These are phyloP conservation scores for Pogoniulus pusillus DNA, from an alignment of 2,797 vertebrate species.

Conservation along the genomic window DNA sequence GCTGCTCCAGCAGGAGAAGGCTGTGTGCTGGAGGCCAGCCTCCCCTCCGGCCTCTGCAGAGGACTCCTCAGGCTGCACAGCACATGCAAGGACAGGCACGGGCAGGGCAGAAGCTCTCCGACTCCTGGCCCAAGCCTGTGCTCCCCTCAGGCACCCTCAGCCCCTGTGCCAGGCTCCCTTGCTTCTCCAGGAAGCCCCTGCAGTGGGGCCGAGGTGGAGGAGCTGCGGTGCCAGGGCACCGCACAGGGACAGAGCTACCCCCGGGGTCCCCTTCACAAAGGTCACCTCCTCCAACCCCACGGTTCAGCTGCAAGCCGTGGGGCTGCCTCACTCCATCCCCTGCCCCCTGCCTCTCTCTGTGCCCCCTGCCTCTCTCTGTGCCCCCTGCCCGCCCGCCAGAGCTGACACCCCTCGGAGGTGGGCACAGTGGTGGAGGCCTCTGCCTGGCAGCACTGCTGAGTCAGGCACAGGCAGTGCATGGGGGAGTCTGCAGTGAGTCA, in stretches of 20 bases:
- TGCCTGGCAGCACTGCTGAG: background rate
- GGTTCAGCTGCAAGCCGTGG: background rate
- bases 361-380: background rate
- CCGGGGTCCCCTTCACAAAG: accelerated
- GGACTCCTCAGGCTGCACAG: background rate
- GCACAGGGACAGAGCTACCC: accelerated
- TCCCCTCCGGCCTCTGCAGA: background rate
- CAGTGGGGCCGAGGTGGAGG: accelerated
- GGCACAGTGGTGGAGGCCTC: background rate
- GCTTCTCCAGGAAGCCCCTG: background rate
- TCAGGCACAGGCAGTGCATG: background rate
- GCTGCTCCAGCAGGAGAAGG: background rate
- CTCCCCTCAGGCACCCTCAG: accelerated
- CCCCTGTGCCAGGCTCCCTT: background rate
- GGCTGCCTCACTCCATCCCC: background rate
- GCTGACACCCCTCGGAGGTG: background rate
- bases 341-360: background rate
- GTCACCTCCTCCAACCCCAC: too few species aligned
- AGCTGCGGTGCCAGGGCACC: accelerated
- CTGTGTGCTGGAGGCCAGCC: background rate
- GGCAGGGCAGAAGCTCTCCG: background rate
- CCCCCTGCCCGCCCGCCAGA: accelerated
- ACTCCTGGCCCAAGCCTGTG: background rate
- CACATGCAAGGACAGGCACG: background rate
- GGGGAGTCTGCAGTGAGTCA: background rate